Percentiles rank a stretch among this genome's conserved stretches.
phyloP scores from a whole-genome alignment of 2,888 invertebrate genomes.

The Drosophila sordidula region DNA sequence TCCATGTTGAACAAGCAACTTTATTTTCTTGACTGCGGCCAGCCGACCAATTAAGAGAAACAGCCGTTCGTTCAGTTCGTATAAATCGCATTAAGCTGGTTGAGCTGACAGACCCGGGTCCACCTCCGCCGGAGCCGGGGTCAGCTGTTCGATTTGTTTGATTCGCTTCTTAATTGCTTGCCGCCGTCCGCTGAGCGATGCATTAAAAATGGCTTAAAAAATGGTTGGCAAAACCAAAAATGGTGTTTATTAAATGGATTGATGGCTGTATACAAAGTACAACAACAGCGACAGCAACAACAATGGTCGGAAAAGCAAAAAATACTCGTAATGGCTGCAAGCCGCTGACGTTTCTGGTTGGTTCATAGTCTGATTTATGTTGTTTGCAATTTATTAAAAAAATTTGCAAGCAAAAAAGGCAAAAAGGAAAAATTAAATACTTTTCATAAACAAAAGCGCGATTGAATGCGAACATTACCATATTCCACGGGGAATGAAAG shows the following conservation, averaged over 20 bases:
- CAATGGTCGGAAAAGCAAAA: constrained; percentile 12
- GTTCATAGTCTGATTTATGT: constrained; percentile 65
- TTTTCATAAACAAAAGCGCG: constrained; percentile 32
- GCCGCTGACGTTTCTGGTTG: constrained; percentile 48
- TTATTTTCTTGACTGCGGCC: constrained; percentile 77
- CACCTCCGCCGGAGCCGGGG: constrained; percentile 12
- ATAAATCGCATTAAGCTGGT: constrained; percentile 78
- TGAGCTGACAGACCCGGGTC: constrained; percentile 48
- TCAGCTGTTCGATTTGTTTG: constrained; percentile 74
- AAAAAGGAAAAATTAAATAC: constrained; percentile 33
- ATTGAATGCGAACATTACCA: neutral
- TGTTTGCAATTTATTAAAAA: constrained; percentile 70
- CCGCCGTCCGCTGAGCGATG: constrained; percentile 31
- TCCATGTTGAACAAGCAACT: constrained; percentile 64
- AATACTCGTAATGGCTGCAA: constrained; percentile 54
- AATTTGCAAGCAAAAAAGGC: constrained; percentile 23
- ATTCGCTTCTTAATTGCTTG: constrained; percentile 70
- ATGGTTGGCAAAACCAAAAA: constrained; percentile 82
- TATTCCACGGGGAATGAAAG: neutral
- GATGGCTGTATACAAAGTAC: constrained; percentile 50
- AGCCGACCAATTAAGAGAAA: constrained; percentile 76
- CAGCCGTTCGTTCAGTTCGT: constrained; percentile 67
- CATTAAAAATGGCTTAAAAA: constrained; percentile 78
- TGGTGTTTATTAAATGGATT: constrained; percentile 83
- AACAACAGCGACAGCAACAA: constrained; percentile 1